A percentile compares a stretch with the other conserved stretches of the same genome.
Conservation (phyloP, 1,140 invertebrate species). For the Drosophila ananassae region DNA sequence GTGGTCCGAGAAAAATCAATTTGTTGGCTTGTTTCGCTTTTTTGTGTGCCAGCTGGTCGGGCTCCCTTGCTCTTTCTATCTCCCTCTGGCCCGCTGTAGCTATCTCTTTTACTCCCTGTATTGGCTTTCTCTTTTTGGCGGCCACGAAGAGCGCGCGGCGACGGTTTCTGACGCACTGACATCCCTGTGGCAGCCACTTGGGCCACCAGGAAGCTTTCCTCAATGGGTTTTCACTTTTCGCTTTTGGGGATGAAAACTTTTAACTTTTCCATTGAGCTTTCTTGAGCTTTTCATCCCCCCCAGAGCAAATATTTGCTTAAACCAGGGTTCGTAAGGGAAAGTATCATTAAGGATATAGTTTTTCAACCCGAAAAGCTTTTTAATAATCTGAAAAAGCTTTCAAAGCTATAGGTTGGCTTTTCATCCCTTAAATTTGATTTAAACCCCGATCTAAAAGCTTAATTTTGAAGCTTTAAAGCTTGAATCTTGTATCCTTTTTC, state of each 20-base stretch:
- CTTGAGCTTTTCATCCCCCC: neutral
- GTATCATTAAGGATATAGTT: neutral
- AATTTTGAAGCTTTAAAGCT: neutral
- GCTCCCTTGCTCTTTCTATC: constrained; percentile 26
- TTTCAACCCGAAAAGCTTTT: neutral
- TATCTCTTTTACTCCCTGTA: neutral
- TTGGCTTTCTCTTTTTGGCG: constrained; percentile 4
- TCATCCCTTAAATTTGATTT: neutral
- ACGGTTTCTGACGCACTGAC: constrained; percentile 62
- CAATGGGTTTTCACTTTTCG: constrained; percentile 8
- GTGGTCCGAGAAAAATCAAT: constrained; percentile 68
- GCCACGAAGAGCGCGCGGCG: constrained; percentile 39
- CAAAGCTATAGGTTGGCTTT: neutral
- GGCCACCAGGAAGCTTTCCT: constrained; percentile 25
- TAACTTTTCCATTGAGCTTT: neutral
- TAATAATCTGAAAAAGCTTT: no score
- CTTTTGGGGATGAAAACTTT: constrained; percentile 33
- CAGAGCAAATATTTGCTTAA: neutral
- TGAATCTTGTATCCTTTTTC: neutral
- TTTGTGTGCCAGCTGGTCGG: constrained; percentile 61
- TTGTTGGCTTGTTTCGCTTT: constrained; percentile 46
- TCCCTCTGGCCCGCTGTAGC: neutral
- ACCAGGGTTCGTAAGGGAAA: neutral
- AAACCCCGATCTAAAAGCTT: no score
- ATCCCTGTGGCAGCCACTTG: neutral